A percentile compares a stretch with the other conserved stretches of the same genome.
phyloP scores from a whole-genome alignment of 2,797 vertebrate genomes.

The Austrolebias charrua region DNA sequence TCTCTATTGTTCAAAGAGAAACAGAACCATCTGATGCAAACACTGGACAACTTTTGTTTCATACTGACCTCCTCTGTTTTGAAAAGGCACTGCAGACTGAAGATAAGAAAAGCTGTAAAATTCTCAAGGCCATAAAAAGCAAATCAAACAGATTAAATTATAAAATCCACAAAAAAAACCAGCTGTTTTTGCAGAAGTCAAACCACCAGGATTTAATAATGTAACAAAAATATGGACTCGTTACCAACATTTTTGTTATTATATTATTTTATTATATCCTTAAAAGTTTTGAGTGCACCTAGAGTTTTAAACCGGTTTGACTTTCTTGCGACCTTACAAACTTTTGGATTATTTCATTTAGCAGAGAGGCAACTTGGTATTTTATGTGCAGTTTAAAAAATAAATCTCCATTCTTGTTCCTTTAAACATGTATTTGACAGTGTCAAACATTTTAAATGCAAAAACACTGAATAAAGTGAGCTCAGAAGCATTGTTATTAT shows the following conservation, averaged over 20 bases:
- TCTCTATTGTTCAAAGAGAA: conserved; percentile 1
- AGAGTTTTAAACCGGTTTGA: too few relatives aligned
- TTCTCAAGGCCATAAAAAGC: not conserved
- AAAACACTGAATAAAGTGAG: conserved; percentile 17
- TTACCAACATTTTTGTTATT: not conserved
- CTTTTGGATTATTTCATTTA: not conserved
- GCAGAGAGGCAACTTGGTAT: too few relatives aligned
- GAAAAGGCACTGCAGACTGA: conserved; percentile 30
- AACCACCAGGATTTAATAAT: not conserved
- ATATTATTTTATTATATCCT: too few relatives aligned
- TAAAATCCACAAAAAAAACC: not conserved
- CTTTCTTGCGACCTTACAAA: not conserved
- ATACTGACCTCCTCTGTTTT: conserved; percentile 62
- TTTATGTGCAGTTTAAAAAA: too few relatives aligned
- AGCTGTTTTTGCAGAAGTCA: not conserved
- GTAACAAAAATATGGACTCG: not conserved
- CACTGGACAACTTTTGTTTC: conserved; percentile 3
- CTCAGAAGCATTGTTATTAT: conserved; percentile 41
- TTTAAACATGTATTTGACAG: too few relatives aligned
- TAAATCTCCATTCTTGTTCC: too few relatives aligned
- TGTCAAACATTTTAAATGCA: conserved; percentile 8
- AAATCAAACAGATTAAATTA: not conserved
- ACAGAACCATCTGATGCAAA: conserved; percentile 19
- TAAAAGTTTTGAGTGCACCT: not conserved
- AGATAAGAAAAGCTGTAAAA: not conserved